Conservation (phyloP, 2,797 vertebrate species). For the Rhabdomys pumilio region DNA sequence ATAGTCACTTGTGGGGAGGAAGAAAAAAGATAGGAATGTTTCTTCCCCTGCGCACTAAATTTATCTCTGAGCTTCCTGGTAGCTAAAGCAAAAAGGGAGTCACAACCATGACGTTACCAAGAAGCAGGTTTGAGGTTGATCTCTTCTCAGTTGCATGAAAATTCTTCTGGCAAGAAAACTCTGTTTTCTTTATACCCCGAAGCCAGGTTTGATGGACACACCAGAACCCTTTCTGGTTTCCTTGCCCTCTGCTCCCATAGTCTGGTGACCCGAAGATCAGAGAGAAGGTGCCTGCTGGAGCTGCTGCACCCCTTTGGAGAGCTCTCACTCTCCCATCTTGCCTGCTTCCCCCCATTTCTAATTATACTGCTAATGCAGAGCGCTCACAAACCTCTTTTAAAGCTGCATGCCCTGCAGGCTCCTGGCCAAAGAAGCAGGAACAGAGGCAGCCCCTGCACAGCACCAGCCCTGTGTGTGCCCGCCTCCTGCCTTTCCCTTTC, state of each 20-base stretch:
- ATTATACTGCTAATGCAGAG: neutral
- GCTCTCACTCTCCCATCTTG: neutral
- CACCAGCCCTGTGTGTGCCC: neutral
- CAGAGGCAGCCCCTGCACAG: slow-evolving; percentile 11
- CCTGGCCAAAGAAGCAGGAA: slow-evolving; percentile 20
- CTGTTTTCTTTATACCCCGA: slow-evolving; percentile 10
- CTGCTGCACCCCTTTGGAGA: neutral
- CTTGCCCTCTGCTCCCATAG: slow-evolving; percentile 18
- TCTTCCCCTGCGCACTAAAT: neutral
- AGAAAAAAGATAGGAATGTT: neutral
- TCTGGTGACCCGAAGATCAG: neutral
- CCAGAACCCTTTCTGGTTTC: neutral
- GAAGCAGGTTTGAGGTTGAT: neutral
- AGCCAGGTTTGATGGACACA: slow-evolving; percentile 35
- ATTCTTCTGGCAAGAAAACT: slow-evolving; percentile 50
- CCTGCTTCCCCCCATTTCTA: slow-evolving; percentile 45
- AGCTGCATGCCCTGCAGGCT: neutral
- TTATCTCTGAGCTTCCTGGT: slow-evolving; percentile 56
- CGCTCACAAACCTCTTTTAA: neutral
- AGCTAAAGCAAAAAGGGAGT: slow-evolving; percentile 60
- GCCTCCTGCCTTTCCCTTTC: slow-evolving; percentile 3
- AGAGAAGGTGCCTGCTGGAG: neutral
- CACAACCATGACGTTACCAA: neutral
- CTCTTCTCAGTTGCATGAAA: slow-evolving; percentile 65
- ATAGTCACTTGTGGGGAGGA: neutral